These are phyloP conservation scores for Zaprionus lachaisei DNA, from an alignment of 1,140 invertebrate species.

Conservation along the genomic window DNA sequence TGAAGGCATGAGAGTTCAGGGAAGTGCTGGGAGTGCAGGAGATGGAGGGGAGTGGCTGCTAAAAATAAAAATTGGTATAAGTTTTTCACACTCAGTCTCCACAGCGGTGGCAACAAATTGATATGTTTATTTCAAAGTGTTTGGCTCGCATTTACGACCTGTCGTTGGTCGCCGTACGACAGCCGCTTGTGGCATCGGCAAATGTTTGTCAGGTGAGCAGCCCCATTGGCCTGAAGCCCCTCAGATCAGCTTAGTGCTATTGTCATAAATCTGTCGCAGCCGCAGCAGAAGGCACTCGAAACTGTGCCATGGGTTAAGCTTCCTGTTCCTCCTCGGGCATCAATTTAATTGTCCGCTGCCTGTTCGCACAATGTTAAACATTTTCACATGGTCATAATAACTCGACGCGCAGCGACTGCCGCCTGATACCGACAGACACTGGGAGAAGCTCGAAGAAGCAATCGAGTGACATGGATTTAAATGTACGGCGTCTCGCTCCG, in stretches of 20 bases:
- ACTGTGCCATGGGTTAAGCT: conserved; percentile 58
- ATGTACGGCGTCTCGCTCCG: background rate
- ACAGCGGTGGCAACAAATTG: conserved; percentile 67
- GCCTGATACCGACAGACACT: background rate
- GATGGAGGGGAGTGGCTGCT: conserved; percentile 24
- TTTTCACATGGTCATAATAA: conserved; percentile 78
- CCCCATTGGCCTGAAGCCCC: conserved; percentile 5
- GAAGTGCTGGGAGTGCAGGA: background rate
- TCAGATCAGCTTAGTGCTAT: conserved; percentile 30
- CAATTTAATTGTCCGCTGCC: conserved; percentile 73
- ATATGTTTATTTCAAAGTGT: conserved; percentile 78
- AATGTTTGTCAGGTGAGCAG: conserved; percentile 61
- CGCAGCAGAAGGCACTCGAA: conserved; percentile 24
- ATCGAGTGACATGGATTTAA: conserved; percentile 29
- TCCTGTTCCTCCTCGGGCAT: conserved; percentile 29
- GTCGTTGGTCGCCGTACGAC: background rate
- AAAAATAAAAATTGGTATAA: conserved; percentile 63
- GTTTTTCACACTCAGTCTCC: conserved; percentile 77
- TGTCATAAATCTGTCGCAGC: conserved; percentile 75
- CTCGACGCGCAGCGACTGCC: conserved; percentile 13
- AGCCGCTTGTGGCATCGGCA: conserved; percentile 16
- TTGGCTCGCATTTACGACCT: conserved; percentile 37
- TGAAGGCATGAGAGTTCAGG: background rate
- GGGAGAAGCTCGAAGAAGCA: background rate
- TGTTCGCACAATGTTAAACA: conserved; percentile 71